Base-by-base conservation (phyloP, 2,888 invertebrate species). In the Prostheceraeus crozeri region DNA sequence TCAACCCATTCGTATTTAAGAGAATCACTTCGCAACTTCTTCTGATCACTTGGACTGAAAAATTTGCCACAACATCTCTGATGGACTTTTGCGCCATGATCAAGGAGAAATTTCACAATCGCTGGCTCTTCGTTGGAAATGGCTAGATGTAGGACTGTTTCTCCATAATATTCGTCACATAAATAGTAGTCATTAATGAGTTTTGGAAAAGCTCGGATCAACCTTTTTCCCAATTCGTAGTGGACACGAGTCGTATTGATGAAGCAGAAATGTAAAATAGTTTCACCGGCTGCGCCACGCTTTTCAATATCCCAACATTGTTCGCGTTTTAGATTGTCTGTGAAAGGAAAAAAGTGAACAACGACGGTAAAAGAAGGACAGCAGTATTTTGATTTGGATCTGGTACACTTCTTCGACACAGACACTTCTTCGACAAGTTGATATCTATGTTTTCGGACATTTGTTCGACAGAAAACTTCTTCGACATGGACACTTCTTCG, bases 121-220 rank as follows among this genome's bases (percentile, higher is more conserved):
- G 89, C 85, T 0, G 91, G 90, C 73, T 98, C 96, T 74, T 98
- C 96, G 76, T 96, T 98, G 1, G 94, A 93, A 67, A 96, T 93
- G 2, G 94, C 93, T 75, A 96, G 89, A 72, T 98, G 98, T 1
- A 98, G 81, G 0, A 89, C 88, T 72, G 86, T 90, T 75, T 94
- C 94, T 1, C 93, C 96, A 72, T 91, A 98, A 75, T 94, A 96
- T 76, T 96, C 96, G 70, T 96, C 96, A 52, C 85, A 85, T 79
- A 89, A 85, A 76, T 94, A 96, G 67, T 91, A 86, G 72, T 98
- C 96, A 72, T 91, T 87, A 69, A 96, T 89, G 19, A 98, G 82
- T 72, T 89, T 89, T 0, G 98, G 98, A 78, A 89, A 98, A 73
- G 88, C 86, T 53, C 86, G 82, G 3, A 96, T 78, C 25, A 98